Evolutionary conservation across 2,888 invertebrate genomes (phyloP), one percentile per base, ranked within the genome.

Genomic region (Prenolepis imparis): DNA sequence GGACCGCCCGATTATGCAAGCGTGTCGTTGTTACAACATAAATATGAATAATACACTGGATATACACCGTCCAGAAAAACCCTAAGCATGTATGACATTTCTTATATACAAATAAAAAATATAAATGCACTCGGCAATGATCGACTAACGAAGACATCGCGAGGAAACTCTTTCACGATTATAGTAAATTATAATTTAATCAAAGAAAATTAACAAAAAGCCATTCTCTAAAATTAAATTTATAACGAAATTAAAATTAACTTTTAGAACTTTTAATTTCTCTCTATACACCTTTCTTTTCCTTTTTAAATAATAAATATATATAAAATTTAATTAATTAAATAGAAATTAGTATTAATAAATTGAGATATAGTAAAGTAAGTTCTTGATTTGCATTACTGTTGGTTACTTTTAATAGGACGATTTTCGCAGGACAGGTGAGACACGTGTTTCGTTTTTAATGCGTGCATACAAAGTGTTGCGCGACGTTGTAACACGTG

Each of bases 1-100:
- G 39, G 36, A 9, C 21, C 61, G 66, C 12, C 48, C 59, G 77
- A 70, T 84, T 86, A 86, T 86, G 87, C 87, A 88, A 86, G 44
- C 28, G 59, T 55, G 72, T 61, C 74, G 72, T 78, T 73, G 74
- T 82, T 80, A 67, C n/a, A 11, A 48, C 66, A 55, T 64, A 59
- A 70, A 44, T 55, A 52, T 78, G 84, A 85, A 87, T 87, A 85
- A 85, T 80, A 87, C 63, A 85, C 74, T 48, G 39, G 1, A 8
- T 52, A 12, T 39, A 80, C 64, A 67, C 63, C 15, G 41, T n/a
- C 8, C 59, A 55, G 44, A 24, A 57, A 24, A 57, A 32, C 32
- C 32, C 21, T 86, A 82, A n/a, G n/a, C 55, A 68, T 39, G 8
- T 52, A 8, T 52, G 48, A 52, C 41, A 52, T 12, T 28, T 66